A percentile compares a stretch with the other conserved stretches of the same genome.
These are phyloP conservation scores for Psettodes erumei DNA, from an alignment of 2,113 vertebrate genomes.

Conservation along the genomic window DNA sequence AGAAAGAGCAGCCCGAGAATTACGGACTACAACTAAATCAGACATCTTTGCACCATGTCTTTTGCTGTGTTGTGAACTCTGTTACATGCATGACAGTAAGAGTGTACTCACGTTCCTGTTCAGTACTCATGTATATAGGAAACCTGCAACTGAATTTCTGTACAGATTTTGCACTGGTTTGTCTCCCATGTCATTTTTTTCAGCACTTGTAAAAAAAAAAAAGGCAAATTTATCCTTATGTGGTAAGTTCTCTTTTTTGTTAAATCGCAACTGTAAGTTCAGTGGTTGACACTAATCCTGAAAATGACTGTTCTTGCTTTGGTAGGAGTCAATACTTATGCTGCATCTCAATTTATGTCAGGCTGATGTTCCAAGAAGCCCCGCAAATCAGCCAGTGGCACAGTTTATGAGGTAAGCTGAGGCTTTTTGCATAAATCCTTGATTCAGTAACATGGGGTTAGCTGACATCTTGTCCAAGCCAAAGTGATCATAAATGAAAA, in stretches of 20 bases:
- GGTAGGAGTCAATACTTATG: not conserved
- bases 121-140: slow-evolving; percentile 81
- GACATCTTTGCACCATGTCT: slow-evolving; percentile 56
- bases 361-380: not conserved
- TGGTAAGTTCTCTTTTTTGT: not conserved
- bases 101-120: slow-evolving; percentile 66
- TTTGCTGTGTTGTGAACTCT: slow-evolving; percentile 75
- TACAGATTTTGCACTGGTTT: slow-evolving; percentile 86
- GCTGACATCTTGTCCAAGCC: too few species aligned
- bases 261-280: not conserved
- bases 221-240: slow-evolving; percentile 46
- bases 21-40: slow-evolving; percentile 41
- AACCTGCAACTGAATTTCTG: slow-evolving; percentile 78
- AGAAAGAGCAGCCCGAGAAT: slow-evolving; percentile 57
- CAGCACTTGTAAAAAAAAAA: slow-evolving; percentile 84
- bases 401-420: not conserved
- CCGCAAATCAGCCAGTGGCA: not conserved
- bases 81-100: slow-evolving; percentile 79
- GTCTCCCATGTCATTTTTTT: slow-evolving; percentile 76
- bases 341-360: not conserved
- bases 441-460: too few species aligned
- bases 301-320: not conserved
- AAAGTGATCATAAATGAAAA: not conserved
- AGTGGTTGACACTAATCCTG: not conserved
- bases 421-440: not conserved